These are phyloP conservation scores for Dinocampus coccinellae DNA, from an alignment of 2,888 invertebrate species.

Conservation along the genomic window DNA sequence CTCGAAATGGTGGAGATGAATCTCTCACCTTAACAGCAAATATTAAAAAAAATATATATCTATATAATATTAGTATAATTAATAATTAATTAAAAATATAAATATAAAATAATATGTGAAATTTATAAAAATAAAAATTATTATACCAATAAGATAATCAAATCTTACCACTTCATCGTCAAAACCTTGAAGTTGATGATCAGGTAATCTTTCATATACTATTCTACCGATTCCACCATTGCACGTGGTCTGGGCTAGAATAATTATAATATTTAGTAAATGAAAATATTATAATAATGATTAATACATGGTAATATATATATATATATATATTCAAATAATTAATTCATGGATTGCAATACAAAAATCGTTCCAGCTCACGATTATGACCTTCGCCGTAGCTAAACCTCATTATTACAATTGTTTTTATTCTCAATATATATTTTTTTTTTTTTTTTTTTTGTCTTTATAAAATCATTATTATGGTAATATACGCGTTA, in stretches of 20 bases:
- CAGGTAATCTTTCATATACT: slow-evolving; percentile 89
- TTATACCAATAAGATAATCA: background rate
- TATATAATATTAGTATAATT: background rate
- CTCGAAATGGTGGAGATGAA: slow-evolving; percentile 87
- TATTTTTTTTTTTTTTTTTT: slow-evolving; percentile 44
- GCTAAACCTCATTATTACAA: slow-evolving; percentile 24
- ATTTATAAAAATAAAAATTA: too few relatives aligned
- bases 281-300: too few relatives aligned
- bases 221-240: slow-evolving; percentile 90
- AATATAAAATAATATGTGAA: background rate
- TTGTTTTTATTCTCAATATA: slow-evolving; percentile 27
- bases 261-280: too few relatives aligned
- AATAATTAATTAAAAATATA: background rate
- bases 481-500: slow-evolving; percentile 20
- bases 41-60: slow-evolving; percentile 3
- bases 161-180: slow-evolving; percentile 85
- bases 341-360: slow-evolving; percentile 4
- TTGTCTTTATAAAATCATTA: slow-evolving; percentile 20
- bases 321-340: background rate
- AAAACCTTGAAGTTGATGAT: slow-evolving; percentile 90
- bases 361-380: slow-evolving; percentile 29
- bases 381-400: slow-evolving; percentile 31
- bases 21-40: slow-evolving; percentile 80
- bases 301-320: slow-evolving; percentile 5
- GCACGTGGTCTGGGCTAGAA: slow-evolving; percentile 89